Evolutionary conservation across 2,888 invertebrate species (phyloP).

Genomic region (Nysson spinosus): DNA sequence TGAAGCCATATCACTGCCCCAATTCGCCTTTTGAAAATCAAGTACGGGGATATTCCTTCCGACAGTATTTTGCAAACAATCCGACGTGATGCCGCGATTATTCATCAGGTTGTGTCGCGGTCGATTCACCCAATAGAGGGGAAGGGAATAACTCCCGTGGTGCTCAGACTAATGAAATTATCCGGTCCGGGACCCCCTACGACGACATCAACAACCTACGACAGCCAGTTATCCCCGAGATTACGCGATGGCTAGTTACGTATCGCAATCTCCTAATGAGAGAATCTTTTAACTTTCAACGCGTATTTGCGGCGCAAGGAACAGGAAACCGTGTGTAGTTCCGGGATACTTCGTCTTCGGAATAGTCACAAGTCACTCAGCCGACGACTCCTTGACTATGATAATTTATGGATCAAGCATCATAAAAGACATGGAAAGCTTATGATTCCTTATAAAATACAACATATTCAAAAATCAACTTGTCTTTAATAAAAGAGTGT

Average conservation of each 20-base stretch:
- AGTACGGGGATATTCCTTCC: neutral
- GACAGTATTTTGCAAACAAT: slow-evolving; percentile 52
- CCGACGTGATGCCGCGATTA: slow-evolving; percentile 43
- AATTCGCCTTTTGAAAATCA: slow-evolving; percentile 16
- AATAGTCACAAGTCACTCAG: too few species aligned
- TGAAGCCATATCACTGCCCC: neutral
- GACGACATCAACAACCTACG: slow-evolving; percentile 64
- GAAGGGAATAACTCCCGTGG: slow-evolving; percentile 57
- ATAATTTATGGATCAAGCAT: too few species aligned
- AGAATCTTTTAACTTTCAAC: slow-evolving; percentile 35
- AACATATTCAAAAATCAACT: too few species aligned
- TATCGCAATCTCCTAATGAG: slow-evolving; percentile 29
- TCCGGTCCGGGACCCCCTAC: slow-evolving; percentile 73
- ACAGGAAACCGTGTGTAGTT: neutral
- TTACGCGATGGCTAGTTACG: slow-evolving; percentile 67
- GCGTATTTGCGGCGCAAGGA: slow-evolving; percentile 9
- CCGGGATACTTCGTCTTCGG: neutral
- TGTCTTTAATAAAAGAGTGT: too few species aligned
- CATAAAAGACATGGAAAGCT: too few species aligned
- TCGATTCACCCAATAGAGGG: slow-evolving; percentile 45
- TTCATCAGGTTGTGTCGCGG: slow-evolving; percentile 51
- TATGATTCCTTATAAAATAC: too few species aligned
- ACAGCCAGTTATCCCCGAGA: slow-evolving; percentile 69
- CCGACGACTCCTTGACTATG: too few species aligned
- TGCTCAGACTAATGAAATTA: slow-evolving; percentile 74